Evolutionary conservation across 2,797 vertebrate species (phyloP).

Genomic region (Sciurus carolinensis): DNA sequence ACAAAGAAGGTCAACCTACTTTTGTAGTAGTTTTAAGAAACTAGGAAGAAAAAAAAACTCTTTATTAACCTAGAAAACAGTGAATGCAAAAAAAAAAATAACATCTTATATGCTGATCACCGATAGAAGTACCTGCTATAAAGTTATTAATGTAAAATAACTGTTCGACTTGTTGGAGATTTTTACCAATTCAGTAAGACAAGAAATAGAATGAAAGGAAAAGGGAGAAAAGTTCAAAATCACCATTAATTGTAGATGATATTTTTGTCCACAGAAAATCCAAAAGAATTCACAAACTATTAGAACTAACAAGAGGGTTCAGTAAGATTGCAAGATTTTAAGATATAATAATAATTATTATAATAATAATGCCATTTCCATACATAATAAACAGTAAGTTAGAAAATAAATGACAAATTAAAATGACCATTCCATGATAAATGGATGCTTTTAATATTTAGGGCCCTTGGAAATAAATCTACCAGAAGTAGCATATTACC

Average conservation of each 20-base stretch:
- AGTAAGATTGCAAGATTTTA: too few relatives aligned
- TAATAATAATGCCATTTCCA: neutral
- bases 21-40: conserved; percentile 24
- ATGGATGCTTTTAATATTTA: neutral
- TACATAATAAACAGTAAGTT: neutral
- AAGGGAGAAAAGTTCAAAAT: neutral
- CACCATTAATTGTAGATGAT: neutral
- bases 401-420: conserved; percentile 30
- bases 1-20: neutral
- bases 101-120: neutral
- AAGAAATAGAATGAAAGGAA: conserved; percentile 8
- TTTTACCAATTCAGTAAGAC: neutral
- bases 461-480: neutral
- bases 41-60: neutral
- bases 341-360: neutral
- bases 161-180: neutral
- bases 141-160: neutral
- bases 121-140: neutral
- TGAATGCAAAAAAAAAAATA: neutral
- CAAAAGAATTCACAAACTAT: conserved; percentile 10
- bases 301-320: neutral
- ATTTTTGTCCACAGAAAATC: neutral
- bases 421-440: neutral
- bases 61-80: neutral
- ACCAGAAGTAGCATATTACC: neutral